phyloP scores from a whole-genome alignment of 2,888 invertebrate species.

The Dioctria rufipes region DNA sequence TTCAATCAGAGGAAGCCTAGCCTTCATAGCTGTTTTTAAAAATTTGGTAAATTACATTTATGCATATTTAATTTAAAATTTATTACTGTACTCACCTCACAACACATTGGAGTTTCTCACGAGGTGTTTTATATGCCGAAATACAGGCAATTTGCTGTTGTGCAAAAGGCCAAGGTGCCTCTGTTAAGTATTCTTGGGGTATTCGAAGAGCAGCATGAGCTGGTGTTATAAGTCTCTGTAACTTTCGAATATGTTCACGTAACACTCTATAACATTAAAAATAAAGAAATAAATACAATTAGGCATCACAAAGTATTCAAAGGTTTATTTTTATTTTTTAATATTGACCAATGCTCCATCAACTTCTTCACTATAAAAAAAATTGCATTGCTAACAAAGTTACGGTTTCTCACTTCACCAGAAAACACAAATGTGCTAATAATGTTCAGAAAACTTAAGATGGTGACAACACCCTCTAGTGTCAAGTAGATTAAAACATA shows the following conservation, averaged over 20 bases:
- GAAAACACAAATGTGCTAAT: too few species aligned
- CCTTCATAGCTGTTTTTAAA: neutral
- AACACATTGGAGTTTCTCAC: slow-evolving; percentile 80
- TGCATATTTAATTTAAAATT: slow-evolving; percentile 1
- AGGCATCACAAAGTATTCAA: neutral
- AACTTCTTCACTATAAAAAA: too few species aligned
- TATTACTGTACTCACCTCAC: slow-evolving; percentile 65
- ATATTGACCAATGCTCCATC: neutral
- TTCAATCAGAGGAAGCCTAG: too few species aligned
- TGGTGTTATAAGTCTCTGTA: slow-evolving; percentile 83
- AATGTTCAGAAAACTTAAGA: too few species aligned
- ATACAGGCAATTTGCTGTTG: slow-evolving; percentile 91
- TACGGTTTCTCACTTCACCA: too few species aligned
- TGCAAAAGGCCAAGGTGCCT: slow-evolving; percentile 97
- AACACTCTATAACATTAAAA: slow-evolving; percentile 77
- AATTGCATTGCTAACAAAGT: too few species aligned
- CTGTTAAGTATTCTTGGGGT: slow-evolving; percentile 87
- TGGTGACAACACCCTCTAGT: too few species aligned
- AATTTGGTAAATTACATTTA: neutral
- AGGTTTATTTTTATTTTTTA: neutral
- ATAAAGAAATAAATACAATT: slow-evolving; percentile 14
- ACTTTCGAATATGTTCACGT: slow-evolving; percentile 89
- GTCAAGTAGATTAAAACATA: too few species aligned
- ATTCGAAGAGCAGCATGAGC: slow-evolving; percentile 86
- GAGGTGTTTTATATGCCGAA: slow-evolving; percentile 91